Evolutionary conservation across 2,888 invertebrate genomes (phyloP).

Genomic region (Leptura quadrifasciata): DNA sequence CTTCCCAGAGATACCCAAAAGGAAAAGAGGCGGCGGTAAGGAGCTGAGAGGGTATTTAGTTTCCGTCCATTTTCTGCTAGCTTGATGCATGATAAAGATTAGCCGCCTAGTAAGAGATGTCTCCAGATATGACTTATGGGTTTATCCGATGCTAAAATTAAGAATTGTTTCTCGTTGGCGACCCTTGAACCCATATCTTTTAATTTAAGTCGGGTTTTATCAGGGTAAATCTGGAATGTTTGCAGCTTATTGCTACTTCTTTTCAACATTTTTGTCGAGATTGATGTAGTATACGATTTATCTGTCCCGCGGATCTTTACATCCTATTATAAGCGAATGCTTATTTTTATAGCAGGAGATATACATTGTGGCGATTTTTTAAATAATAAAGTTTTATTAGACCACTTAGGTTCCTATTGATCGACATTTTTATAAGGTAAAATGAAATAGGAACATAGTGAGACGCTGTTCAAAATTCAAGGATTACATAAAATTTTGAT

Average conservation of each 20-base stretch:
- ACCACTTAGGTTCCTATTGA: no score
- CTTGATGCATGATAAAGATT: conserved; percentile 61
- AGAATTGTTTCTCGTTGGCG: conserved; percentile 59
- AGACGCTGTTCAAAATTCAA: no score
- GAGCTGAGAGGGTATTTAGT: conserved; percentile 50
- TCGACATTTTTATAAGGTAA: no score
- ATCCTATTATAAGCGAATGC: not conserved
- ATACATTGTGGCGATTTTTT: not conserved
- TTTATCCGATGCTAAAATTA: conserved; percentile 61
- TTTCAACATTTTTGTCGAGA: conserved; percentile 48
- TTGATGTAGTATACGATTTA: conserved; percentile 39
- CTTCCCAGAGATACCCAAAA: conserved; percentile 17
- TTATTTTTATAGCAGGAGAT: not conserved
- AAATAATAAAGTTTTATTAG: not conserved
- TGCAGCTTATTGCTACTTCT: conserved; percentile 46
- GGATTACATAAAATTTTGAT: no score
- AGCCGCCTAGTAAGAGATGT: conserved; percentile 58
- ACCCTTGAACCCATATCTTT: conserved; percentile 58
- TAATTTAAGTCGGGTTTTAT: conserved; percentile 62
- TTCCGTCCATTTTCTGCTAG: conserved; percentile 55
- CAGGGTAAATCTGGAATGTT: conserved; percentile 52
- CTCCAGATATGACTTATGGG: conserved; percentile 61
- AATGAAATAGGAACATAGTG: no score
- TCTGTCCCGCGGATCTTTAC: not conserved
- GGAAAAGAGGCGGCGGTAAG: conserved; percentile 42